Percentiles rank a stretch among this genome's conserved stretches.
phyloP scores from a whole-genome alignment of 2,113 vertebrate genomes.

The Ictidomys tridecemlineatus region DNA sequence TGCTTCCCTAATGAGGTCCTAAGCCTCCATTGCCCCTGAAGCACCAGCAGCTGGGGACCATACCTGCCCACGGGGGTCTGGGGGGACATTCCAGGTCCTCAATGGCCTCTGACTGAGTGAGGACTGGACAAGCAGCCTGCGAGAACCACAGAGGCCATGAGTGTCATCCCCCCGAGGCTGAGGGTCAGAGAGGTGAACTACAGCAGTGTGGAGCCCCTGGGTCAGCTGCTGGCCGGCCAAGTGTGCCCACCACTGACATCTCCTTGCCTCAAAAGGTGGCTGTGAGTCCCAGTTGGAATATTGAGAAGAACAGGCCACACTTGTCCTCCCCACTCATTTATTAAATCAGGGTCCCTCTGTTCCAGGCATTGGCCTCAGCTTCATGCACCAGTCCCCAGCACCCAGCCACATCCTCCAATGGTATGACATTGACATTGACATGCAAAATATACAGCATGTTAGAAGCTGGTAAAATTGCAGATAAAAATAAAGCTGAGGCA shows the following conservation, averaged over 20 bases:
- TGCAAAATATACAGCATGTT: fast-evolving
- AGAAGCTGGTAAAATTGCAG: fast-evolving
- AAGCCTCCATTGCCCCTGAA: not conserved
- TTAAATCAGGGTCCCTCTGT: not conserved
- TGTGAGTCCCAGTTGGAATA: not conserved
- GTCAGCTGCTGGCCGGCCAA: fast-evolving
- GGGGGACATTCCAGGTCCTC: not conserved
- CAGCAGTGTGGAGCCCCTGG: fast-evolving
- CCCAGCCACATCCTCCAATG: fast-evolving
- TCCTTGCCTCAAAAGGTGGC: not conserved
- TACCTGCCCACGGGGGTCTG: fast-evolving
- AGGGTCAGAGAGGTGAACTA: fast-evolving
- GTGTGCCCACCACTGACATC: fast-evolving
- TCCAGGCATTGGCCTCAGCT: fast-evolving
- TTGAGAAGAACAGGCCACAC: not conserved
- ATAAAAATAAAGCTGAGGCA: not conserved
- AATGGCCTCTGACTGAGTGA: not conserved
- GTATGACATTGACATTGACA: no score
- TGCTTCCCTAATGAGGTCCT: not conserved
- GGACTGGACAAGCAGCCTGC: fast-evolving
- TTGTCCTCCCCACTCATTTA: not conserved
- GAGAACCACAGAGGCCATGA: fast-evolving
- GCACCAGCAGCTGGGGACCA: not conserved
- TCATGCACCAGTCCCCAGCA: no score
- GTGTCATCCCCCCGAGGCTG: fast-evolving